Evolutionary conservation across 2,888 invertebrate species (phyloP).

Genomic region (Subacronicta megacephala): DNA sequence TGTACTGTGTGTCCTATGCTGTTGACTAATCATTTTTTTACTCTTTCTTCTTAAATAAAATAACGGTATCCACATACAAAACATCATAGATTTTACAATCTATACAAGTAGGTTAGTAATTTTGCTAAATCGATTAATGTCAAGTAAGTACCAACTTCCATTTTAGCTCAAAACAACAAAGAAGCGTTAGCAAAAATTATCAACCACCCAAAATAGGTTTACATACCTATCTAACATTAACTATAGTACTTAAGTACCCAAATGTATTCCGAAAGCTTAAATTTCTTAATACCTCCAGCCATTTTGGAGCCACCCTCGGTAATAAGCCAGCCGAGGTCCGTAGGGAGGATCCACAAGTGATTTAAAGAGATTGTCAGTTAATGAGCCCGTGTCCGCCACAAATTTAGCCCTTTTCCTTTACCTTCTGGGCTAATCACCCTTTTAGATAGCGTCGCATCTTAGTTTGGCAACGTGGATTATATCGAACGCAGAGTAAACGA

Average conservation of each 20-base stretch:
- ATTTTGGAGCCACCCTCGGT: slow-evolving; percentile 74
- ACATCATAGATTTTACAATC: neutral
- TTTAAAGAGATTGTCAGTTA: slow-evolving; percentile 87
- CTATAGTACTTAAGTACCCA: slow-evolving; percentile 24
- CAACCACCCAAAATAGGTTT: slow-evolving; percentile 21
- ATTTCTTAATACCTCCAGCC: slow-evolving; percentile 80
- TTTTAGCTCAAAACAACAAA: slow-evolving; percentile 15
- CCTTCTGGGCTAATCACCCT: slow-evolving; percentile 68
- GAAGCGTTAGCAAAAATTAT: slow-evolving; percentile 7
- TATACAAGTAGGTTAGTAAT: too few relatives aligned
- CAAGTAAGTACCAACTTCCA: too few relatives aligned
- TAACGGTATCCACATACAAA: too few relatives aligned
- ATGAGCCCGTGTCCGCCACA: slow-evolving; percentile 81
- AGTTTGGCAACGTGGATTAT: slow-evolving; percentile 32
- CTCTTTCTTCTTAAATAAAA: too few relatives aligned
- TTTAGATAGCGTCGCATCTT: slow-evolving; percentile 54
- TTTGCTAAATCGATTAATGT: too few relatives aligned
- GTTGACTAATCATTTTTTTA: too few relatives aligned
- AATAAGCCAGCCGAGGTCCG: slow-evolving; percentile 77
- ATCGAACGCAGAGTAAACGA: slow-evolving; percentile 50
- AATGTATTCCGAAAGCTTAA: slow-evolving; percentile 61
- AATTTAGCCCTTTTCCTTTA: slow-evolving; percentile 79
- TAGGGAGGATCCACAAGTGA: slow-evolving; percentile 83
- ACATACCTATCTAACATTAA: slow-evolving; percentile 35
- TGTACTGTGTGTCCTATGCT: too few relatives aligned